These are phyloP conservation scores for Hecatera dysodea DNA, from an alignment of 2,888 invertebrate species.

Conservation along the genomic window DNA sequence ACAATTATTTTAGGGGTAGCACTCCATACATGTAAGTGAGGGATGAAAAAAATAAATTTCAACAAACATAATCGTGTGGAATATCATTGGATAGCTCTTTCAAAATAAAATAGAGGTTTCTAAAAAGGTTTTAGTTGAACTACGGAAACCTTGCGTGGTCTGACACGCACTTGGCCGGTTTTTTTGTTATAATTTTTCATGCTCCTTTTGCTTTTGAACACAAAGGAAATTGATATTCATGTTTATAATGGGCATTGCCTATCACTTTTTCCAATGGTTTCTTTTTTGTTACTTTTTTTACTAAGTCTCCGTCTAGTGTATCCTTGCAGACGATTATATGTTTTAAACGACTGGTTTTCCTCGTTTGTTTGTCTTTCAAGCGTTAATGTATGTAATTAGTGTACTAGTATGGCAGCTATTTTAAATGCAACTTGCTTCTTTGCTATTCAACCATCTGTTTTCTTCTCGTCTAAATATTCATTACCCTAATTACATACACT, in stretches of 20 bases:
- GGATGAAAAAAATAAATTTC: too few species aligned
- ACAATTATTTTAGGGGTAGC: too few species aligned
- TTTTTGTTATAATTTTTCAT: conserved; percentile 33
- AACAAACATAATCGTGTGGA: too few species aligned
- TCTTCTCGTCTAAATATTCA: conserved; percentile 26
- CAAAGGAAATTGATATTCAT: conserved; percentile 42
- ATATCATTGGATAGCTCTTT: too few species aligned
- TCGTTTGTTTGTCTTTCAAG: conserved; percentile 19
- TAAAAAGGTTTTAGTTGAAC: too few species aligned
- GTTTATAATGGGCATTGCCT: conserved; percentile 11
- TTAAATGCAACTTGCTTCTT: conserved; percentile 26
- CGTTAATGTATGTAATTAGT: conserved; percentile 25
- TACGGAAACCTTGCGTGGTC: too few species aligned
- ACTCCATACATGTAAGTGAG: too few species aligned
- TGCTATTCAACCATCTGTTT: conserved; percentile 9
- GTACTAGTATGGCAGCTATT: conserved; percentile 19
- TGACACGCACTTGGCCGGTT: too few species aligned
- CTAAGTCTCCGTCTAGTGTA: neutral
- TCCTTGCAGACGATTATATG: conserved; percentile 23
- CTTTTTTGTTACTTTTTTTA: conserved; percentile 8
- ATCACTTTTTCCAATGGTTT: conserved; percentile 11
- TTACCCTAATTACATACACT: conserved; percentile 11
- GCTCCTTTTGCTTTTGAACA: conserved; percentile 45
- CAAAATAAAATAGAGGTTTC: too few species aligned
- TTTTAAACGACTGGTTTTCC: conserved; percentile 24